Conservation (phyloP, 1,140 invertebrate species). For the Drosophila lacteicornis region DNA sequence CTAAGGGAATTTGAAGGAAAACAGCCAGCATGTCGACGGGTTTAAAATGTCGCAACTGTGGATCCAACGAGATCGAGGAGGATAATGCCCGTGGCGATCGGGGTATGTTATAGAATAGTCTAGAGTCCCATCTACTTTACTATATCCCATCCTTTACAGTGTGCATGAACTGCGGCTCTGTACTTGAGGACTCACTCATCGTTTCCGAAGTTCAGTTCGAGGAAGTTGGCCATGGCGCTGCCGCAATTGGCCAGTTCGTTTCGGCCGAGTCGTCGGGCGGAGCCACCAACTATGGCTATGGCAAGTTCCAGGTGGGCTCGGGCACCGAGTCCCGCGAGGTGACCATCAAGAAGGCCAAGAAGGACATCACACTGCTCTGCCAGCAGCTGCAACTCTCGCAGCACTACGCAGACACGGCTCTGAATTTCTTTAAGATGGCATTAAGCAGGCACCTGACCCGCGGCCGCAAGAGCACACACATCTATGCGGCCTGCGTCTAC, state of each 20-base stretch:
- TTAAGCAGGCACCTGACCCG: constrained; percentile 94
- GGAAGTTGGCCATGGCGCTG: constrained; percentile 95
- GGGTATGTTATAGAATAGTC: constrained; percentile 37
- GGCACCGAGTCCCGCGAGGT: constrained; percentile 95
- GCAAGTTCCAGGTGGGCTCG: constrained; percentile 92
- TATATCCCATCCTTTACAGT: constrained; percentile 85
- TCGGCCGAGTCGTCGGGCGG: constrained; percentile 94
- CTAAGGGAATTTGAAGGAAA: background rate
- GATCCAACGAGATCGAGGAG: constrained; percentile 96
- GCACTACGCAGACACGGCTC: constrained; percentile 96
- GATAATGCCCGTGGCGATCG: constrained; percentile 95
- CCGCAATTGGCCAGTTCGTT: constrained; percentile 96
- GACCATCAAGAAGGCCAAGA: constrained; percentile 94
- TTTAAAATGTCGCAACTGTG: constrained; percentile 94
- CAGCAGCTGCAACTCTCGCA: constrained; percentile 94
- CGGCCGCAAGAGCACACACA: constrained; percentile 95
- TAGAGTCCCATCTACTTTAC: background rate
- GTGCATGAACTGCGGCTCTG: constrained; percentile 97
- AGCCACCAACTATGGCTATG: constrained; percentile 90
- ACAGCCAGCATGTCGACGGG: constrained; percentile 70
- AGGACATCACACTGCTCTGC: constrained; percentile 91
- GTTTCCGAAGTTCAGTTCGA: constrained; percentile 98
- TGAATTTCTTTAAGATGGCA: constrained; percentile 99
- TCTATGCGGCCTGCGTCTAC: constrained; percentile 98
- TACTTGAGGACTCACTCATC: constrained; percentile 98